Conservation (phyloP, 2,797 vertebrate species). For the Lepidocolaptes lacrymiger region DNA sequence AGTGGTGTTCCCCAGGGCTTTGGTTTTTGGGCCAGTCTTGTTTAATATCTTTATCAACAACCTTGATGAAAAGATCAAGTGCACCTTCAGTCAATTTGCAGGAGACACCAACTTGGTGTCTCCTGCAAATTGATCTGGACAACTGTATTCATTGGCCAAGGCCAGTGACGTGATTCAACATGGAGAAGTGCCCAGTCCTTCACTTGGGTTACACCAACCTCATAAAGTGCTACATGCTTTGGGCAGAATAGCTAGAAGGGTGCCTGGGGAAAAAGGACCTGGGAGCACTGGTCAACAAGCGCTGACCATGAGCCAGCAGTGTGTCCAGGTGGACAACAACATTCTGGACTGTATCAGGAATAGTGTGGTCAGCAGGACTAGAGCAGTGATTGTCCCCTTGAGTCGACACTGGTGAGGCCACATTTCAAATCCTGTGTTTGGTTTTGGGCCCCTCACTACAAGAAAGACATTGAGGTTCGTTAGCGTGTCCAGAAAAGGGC, state of each 20-base stretch:
- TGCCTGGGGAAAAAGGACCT: background rate
- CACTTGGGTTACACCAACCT: background rate
- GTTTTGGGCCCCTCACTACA: background rate
- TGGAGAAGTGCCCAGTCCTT: background rate
- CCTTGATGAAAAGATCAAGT: background rate
- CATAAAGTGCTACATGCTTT: background rate
- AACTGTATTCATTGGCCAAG: background rate
- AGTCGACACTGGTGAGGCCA: background rate
- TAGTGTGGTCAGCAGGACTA: background rate
- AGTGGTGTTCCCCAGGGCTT: too few species aligned
- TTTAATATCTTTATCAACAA: background rate
- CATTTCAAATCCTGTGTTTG: background rate
- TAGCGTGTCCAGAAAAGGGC: background rate
- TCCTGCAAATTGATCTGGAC: background rate
- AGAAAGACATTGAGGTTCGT: background rate
- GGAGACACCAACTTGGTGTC: background rate
- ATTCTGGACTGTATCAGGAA: background rate
- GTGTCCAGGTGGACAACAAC: background rate
- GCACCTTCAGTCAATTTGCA: background rate
- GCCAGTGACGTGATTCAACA: background rate
- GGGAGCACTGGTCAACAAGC: background rate
- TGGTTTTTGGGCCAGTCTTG: background rate
- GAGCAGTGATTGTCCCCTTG: background rate
- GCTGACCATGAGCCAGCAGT: background rate
- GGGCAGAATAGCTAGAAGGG: background rate